Percentiles rank a stretch among this genome's conserved stretches.
phyloP scores from a whole-genome alignment of 2,797 vertebrate species.

The Petrocephalus schoutedeni region DNA sequence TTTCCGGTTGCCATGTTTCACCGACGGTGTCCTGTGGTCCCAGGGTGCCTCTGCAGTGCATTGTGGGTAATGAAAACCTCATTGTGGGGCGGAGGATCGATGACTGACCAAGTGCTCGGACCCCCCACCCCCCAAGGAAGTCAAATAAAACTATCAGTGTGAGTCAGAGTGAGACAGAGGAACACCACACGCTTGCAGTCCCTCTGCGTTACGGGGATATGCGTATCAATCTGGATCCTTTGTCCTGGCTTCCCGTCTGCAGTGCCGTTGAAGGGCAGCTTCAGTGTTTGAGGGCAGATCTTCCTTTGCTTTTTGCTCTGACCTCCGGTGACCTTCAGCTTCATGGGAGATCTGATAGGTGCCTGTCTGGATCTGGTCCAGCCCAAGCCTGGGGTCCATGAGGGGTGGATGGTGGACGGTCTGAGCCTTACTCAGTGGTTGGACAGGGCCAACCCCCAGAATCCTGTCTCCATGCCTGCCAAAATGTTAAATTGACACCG shows the following conservation, averaged over 20 bases:
- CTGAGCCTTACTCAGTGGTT: too few species aligned
- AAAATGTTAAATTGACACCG: background rate
- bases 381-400: background rate
- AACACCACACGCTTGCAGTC: background rate
- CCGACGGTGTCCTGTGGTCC: background rate
- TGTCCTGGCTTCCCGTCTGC: background rate
- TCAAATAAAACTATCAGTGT: conserved; percentile 16
- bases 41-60: background rate
- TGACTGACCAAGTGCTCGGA: background rate
- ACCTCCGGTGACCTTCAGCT: conserved; percentile 8
- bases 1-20: background rate
- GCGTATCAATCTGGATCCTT: background rate
- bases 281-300: background rate
- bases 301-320: background rate
- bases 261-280: background rate
- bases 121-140: background rate
- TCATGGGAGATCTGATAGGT: background rate
- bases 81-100: conserved; percentile 1
- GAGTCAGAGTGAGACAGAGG: background rate
- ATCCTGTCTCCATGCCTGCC: background rate
- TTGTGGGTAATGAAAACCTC: background rate
- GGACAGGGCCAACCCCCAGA: too few species aligned
- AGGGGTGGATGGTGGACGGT: background rate
- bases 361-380: background rate
- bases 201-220: background rate